Base-by-base conservation (phyloP, 1,140 invertebrate species). In the Stenopsyche tienmushanensis region DNA sequence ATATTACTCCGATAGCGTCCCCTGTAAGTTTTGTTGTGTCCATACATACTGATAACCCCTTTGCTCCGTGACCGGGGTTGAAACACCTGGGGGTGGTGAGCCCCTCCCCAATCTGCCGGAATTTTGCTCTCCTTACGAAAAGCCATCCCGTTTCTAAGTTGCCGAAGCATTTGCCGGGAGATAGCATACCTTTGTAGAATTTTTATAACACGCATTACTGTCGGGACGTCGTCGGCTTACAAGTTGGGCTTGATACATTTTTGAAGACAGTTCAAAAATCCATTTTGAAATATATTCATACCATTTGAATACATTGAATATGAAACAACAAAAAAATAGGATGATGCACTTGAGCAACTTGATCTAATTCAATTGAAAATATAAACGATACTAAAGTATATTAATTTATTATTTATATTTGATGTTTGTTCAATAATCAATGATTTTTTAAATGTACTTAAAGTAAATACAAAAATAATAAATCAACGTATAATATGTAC, bases 121-220 rank as follows among this genome's bases (percentile, higher is more conserved):
- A 60, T 60, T 60, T 44, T 7, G 20, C 15, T 18, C 17, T 9
- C 25, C 55, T 18, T 23, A n/a, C 21, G 21, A 41, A 60, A 26
- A 5, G 44, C 44, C 44, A 5, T 18, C 2, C 21, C 24, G 26
- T 29, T 57, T 53, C 50, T 25, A 45, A 42, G 24, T 60, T 52
- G n/a, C 29, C 59, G 21, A 49, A 62, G 62, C 59, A 44, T 63
- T 44, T 63, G 39, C 24, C 41, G 41, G 18, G 45, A 50, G 49
- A 68, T 64, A 64, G 64, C 25, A 39, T 64, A 55, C 55, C 34
- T 49, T 62, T 64, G 66, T 64, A 68, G 66, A 68, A 64, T 68
- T 64, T 68, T 68, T 68, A 68, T 65, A 68, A 68, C 55, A 60
- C 66, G 66, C 62, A 65, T 65, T 64, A 67, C 52, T 25, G 47